phyloP scores from a whole-genome alignment of 1,140 invertebrate genomes.

The Lordiphosa clarofinis region DNA sequence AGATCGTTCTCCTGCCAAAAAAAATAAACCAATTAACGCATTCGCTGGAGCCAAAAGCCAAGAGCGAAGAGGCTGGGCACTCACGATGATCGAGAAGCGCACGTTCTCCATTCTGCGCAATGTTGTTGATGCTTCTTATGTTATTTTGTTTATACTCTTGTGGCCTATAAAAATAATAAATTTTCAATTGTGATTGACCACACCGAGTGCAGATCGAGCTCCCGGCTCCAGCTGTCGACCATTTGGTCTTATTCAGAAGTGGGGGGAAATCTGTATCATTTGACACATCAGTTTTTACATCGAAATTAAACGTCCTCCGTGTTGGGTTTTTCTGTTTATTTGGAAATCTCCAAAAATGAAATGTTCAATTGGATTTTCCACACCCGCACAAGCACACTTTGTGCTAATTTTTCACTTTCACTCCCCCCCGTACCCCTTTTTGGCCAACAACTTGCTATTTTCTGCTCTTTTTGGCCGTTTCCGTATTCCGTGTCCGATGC shows the following conservation, averaged over 20 bases:
- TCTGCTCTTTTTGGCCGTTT: constrained; percentile 11
- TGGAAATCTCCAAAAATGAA: constrained; percentile 43
- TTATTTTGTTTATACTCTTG: constrained; percentile 47
- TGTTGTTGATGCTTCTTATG: neutral
- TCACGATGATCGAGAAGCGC: constrained; percentile 79
- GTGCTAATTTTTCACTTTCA: constrained; percentile 48
- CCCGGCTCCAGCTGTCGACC: constrained; percentile 34
- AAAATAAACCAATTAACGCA: constrained; percentile 35
- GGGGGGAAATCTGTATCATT: constrained; percentile 12
- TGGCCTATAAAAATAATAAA: constrained; percentile 54
- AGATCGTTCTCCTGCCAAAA: constrained; percentile 75
- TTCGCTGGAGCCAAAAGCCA: neutral
- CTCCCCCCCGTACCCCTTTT: neutral
- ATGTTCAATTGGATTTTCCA: constrained; percentile 50
- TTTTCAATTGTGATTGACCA: constrained; percentile 22
- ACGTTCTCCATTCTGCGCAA: constrained; percentile 69
- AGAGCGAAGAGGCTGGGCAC: constrained; percentile 22
- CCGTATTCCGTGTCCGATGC: constrained; percentile 31
- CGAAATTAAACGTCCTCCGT: constrained; percentile 9
- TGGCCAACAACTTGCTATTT: neutral
- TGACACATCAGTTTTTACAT: constrained; percentile 31
- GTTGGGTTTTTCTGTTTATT: constrained; percentile 54
- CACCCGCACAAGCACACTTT: constrained; percentile 25
- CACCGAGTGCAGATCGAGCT: constrained; percentile 19
- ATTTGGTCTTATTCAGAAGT: constrained; percentile 20